phyloP scores from a whole-genome alignment of 2,888 invertebrate genomes.

The Heterodera filipjevi region DNA sequence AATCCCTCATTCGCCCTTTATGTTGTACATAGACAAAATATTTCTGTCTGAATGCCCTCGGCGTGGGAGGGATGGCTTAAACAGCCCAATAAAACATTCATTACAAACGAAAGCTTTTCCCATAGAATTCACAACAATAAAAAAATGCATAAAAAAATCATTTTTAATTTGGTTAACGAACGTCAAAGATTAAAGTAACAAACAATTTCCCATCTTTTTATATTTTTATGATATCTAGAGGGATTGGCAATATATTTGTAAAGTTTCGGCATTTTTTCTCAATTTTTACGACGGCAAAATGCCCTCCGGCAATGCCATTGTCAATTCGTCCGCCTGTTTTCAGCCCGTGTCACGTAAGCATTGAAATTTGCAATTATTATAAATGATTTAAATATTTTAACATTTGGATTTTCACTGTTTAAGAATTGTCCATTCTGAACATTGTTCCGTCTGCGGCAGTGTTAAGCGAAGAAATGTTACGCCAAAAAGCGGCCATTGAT shows the following conservation, averaged over 20 bases:
- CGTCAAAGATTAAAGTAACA: too few relatives aligned
- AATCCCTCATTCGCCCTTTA: too few relatives aligned
- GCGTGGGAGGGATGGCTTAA: not conserved
- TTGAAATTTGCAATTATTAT: too few relatives aligned
- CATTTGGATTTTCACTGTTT: too few relatives aligned
- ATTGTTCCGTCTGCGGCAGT: constrained; percentile 16
- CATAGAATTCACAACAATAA: not conserved
- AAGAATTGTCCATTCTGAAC: constrained; percentile 27
- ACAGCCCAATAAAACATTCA: not conserved
- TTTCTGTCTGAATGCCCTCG: not conserved
- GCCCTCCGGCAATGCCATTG: constrained; percentile 68
- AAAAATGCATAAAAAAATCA: too few relatives aligned
- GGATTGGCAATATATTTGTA: too few relatives aligned
- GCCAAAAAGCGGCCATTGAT: constrained; percentile 5
- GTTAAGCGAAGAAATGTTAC: not conserved
- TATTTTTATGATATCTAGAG: too few relatives aligned
- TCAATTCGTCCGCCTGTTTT: constrained; percentile 68
- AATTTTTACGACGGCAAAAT: not conserved
- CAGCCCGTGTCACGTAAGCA: constrained; percentile 68
- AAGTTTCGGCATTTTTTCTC: too few relatives aligned
- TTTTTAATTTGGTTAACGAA: not conserved
- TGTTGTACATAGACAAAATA: too few relatives aligned
- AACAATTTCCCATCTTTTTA: too few relatives aligned
- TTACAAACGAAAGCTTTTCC: not conserved
- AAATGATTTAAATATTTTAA: too few relatives aligned